Evolutionary conservation across 2,113 vertebrate species (phyloP).

Genomic region (Nannospalax galili): DNA sequence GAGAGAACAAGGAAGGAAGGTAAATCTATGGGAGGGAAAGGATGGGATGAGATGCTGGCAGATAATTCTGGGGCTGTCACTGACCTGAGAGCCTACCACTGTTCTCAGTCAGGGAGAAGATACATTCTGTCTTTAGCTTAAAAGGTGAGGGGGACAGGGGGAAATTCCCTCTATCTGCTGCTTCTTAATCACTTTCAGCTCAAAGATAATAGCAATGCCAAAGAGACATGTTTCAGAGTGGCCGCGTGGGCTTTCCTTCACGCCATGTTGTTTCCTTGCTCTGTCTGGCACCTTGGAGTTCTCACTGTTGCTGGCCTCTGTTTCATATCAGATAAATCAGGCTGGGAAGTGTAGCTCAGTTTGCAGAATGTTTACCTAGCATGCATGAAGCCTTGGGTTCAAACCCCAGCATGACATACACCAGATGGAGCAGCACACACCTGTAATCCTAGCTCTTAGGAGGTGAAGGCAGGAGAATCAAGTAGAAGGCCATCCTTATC

Average conservation of each 20-base stretch:
- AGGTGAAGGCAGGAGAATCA: background rate
- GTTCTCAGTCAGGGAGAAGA: background rate
- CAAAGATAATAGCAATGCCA: background rate
- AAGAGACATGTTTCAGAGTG: background rate
- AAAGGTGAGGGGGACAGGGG: background rate
- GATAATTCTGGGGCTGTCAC: background rate
- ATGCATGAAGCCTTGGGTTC: background rate
- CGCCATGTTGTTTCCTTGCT: background rate
- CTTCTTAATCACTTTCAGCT: background rate
- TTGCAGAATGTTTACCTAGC: background rate
- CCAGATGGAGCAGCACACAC: background rate
- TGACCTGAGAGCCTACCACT: too few species aligned
- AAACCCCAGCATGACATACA: too few species aligned
- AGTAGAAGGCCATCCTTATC: background rate
- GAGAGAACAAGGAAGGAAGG: background rate
- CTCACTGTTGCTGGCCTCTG: background rate
- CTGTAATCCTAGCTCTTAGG: background rate
- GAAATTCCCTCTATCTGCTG: background rate
- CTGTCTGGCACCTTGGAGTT: background rate
- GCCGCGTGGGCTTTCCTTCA: background rate
- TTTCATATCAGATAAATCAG: background rate
- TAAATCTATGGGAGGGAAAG: background rate
- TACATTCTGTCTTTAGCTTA: background rate
- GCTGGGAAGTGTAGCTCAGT: background rate
- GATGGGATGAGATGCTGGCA: background rate